Base-by-base conservation (phyloP, 2,888 invertebrate species). In the Polydrusus pterygomalis region DNA sequence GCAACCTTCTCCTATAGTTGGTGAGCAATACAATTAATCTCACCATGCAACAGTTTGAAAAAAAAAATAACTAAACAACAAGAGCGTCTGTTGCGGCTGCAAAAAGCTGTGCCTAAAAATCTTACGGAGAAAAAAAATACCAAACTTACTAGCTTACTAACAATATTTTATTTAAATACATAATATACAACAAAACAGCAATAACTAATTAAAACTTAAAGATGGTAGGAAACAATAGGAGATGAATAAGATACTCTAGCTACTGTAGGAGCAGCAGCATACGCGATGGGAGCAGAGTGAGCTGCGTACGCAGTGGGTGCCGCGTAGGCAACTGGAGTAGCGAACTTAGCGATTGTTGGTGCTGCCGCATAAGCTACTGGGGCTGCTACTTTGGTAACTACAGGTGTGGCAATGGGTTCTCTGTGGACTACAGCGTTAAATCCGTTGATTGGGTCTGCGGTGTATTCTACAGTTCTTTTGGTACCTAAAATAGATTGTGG, bases 381-480 rank as follows among this genome's bases (percentile, higher is more conserved):
- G 20, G 78, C 75, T 9, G 78, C 78, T 18, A 73, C 62, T 68
- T 77, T 73, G n/a, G 79, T 90, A 79, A 91, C 90, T 34, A 91
- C 90, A 49, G 92, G 91, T 30, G 89, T 84, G 8, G 79, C 79
- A 63, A 91, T 86, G 76, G 90, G 88, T 78, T 89, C 89, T 77
- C 88, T 89, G 82, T 88, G 89, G 10, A 90, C 90, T 65, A 90
- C 89, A 43, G 90, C 90, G 85, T 90, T 90, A 87, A 90, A 90
- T 8, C 90, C 90, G 75, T 88, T 87, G 68, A 89, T 82, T 77
- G 89, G 88, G 81, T 89, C 89, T 6, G 90, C 90, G 51, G 88
- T 85, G 83, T 92, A 92, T 79, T 92, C 92, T 0, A 92, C 92
- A 43, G 90, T 91, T 80, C 92, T 90, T 83, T 90, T 90, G 77